phyloP scores from a whole-genome alignment of 1,140 invertebrate genomes.

The Tetranychus cinnabarinus region DNA sequence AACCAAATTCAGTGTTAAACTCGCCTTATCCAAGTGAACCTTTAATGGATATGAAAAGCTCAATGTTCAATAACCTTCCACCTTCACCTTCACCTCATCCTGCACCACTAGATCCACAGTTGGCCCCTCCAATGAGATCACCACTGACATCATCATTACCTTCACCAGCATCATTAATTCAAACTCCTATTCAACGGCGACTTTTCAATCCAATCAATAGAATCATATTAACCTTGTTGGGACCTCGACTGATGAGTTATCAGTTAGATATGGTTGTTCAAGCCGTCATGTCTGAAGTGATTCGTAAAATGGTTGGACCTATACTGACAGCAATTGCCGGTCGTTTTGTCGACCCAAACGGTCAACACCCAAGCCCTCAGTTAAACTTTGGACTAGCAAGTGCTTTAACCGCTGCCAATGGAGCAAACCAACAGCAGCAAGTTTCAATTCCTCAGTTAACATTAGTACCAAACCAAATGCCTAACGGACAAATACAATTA shows the following conservation, averaged over 20 bases:
- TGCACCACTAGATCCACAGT: too few relatives aligned
- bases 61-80: too few relatives aligned
- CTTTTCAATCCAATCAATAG: slow-evolving; percentile 6
- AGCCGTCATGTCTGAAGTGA: slow-evolving; percentile 3
- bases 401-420: not conserved
- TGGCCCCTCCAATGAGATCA: too few relatives aligned
- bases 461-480: not conserved
- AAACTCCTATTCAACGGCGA: not conserved
- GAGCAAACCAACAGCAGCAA: not conserved
- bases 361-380: not conserved
- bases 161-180: not conserved
- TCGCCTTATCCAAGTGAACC: too few relatives aligned
- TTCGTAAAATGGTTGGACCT: slow-evolving; percentile 6
- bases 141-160: too few relatives aligned
- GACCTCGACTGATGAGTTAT: slow-evolving; percentile 3
- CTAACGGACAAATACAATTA: not conserved
- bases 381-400: not conserved
- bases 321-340: not conserved
- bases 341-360: not conserved
- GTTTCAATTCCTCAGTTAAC: not conserved
- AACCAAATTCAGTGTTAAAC: too few relatives aligned
- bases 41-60: too few relatives aligned
- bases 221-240: slow-evolving; percentile 3
- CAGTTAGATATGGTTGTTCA: slow-evolving; percentile 9
- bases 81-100: too few relatives aligned